phyloP scores from a whole-genome alignment of 37 sponge, comb jelly and placozoan genomes.

The Ephydatia muelleri region DNA sequence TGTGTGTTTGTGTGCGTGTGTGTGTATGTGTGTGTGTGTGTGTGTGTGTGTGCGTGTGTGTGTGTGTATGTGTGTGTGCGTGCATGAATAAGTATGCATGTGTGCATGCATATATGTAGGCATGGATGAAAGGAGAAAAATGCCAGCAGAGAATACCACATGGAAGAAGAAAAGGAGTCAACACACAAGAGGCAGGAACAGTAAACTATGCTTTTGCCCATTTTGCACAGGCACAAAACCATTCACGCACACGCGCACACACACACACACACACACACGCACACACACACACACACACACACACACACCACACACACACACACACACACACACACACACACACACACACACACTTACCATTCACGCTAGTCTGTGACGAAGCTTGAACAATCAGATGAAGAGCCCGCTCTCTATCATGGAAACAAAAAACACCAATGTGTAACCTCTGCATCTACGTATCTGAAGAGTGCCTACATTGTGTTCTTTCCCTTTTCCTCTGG shows the following conservation, averaged over 20 bases:
- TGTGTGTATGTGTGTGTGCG: neutral
- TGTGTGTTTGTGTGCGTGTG: too few relatives aligned
- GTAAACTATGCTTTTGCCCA: neutral
- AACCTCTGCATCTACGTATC: neutral
- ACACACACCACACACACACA: slow-evolving; percentile 33
- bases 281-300: neutral
- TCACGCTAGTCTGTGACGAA: neutral
- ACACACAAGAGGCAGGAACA: neutral
- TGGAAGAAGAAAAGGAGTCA: neutral
- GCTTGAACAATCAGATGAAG: slow-evolving; percentile 18
- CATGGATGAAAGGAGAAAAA: neutral
- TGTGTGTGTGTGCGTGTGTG: neutral
- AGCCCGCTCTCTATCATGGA: neutral
- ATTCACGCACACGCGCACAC: neutral
- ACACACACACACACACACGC: too few relatives aligned
- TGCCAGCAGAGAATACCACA: slow-evolving; percentile 1
- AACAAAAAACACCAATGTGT: too few relatives aligned
- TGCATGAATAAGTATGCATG: neutral
- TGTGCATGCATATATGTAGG: too few relatives aligned
- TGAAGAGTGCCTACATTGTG: slow-evolving; percentile 8
- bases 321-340: slow-evolving; percentile 30
- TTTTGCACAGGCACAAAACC: neutral
- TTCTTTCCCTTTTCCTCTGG: slow-evolving; percentile 43
- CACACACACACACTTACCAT: neutral
- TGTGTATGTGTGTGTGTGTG: neutral